Evolutionary conservation across 2,797 vertebrate species (phyloP).

Genomic region (Novumbra hubbsi): DNA sequence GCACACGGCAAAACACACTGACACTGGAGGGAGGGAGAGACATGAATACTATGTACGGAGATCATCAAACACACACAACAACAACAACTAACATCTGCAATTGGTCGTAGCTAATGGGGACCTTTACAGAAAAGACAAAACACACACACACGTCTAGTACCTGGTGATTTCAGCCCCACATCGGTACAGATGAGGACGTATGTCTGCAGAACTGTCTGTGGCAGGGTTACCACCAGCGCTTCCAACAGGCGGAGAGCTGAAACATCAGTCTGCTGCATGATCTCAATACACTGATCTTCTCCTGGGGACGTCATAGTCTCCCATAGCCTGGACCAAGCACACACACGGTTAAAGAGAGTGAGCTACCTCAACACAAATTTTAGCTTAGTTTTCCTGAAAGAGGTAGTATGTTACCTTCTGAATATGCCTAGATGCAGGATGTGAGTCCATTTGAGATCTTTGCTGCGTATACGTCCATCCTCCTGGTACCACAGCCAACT

Average conservation of each 20-base stretch:
- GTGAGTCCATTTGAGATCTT: slow-evolving; percentile 73
- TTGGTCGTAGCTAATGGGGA: no score
- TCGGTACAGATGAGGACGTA: slow-evolving; percentile 76
- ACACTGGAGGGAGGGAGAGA: slow-evolving; percentile 48
- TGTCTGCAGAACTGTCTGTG: slow-evolving; percentile 80
- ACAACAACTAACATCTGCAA: no score
- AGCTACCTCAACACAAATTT: not conserved
- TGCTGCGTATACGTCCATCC: slow-evolving; percentile 62
- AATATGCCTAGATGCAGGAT: slow-evolving; percentile 84
- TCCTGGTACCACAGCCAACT: slow-evolving; percentile 81
- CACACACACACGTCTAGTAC: slow-evolving; percentile 49
- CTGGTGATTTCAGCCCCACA: slow-evolving; percentile 71
- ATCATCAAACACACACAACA: not conserved
- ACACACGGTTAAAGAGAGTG: not conserved
- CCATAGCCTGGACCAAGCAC: slow-evolving; percentile 70
- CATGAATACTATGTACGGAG: not conserved
- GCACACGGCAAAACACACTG: slow-evolving; percentile 77
- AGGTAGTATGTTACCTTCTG: slow-evolving; percentile 69
- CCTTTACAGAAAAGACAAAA: not conserved
- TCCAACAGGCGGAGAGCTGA: slow-evolving; percentile 80
- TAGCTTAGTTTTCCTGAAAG: not conserved
- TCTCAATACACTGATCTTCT: slow-evolving; percentile 48
- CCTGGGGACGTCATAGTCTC: slow-evolving; percentile 55
- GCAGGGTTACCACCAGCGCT: slow-evolving; percentile 80
- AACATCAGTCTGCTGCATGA: slow-evolving; percentile 77